A percentile compares a stretch with the other conserved stretches of the same genome.
phyloP scores from a whole-genome alignment of 37 sponge, comb jelly and placozoan genomes.

The Chondrosia reniformis region DNA sequence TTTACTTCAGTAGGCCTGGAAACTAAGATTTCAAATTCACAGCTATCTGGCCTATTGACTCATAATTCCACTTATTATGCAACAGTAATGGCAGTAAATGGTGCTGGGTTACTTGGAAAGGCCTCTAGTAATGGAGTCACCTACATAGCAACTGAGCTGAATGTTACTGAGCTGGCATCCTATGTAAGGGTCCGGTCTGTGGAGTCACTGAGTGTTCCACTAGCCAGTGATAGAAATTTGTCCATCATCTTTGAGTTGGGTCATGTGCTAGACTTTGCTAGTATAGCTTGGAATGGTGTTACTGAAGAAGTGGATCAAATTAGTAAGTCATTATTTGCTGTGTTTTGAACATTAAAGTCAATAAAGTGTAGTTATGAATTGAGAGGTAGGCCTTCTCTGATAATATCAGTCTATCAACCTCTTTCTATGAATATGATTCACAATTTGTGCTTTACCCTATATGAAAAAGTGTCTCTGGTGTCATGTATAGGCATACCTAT shows the following conservation, averaged over 20 bases:
- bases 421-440: no score
- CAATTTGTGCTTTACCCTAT: no score
- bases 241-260: conserved; percentile 14
- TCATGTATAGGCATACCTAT: no score
- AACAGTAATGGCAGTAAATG: conserved; percentile 64
- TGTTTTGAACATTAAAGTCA: no score
- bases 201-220: conserved; percentile 19
- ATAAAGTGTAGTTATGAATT: no score
- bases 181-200: conserved; percentile 21
- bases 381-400: no score
- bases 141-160: conserved; percentile 51
- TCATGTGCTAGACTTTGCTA: neutral
- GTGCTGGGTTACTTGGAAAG: conserved; percentile 47
- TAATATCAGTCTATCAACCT: no score
- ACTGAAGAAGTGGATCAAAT: conserved; percentile 47
- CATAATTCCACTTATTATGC: conserved; percentile 71
- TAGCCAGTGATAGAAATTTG: conserved; percentile 12
- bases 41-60: conserved; percentile 27
- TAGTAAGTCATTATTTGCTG: conserved; percentile 40
- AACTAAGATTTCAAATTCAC: conserved; percentile 28
- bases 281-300: conserved; percentile 54
- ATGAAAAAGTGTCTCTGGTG: no score
- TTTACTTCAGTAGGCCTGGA: conserved; percentile 41
- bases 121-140: conserved; percentile 61
- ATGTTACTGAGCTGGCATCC: conserved; percentile 31